These are phyloP conservation scores for Amazona guildingii DNA, from an alignment of 2,113 vertebrate genomes.

Conservation along the genomic window DNA sequence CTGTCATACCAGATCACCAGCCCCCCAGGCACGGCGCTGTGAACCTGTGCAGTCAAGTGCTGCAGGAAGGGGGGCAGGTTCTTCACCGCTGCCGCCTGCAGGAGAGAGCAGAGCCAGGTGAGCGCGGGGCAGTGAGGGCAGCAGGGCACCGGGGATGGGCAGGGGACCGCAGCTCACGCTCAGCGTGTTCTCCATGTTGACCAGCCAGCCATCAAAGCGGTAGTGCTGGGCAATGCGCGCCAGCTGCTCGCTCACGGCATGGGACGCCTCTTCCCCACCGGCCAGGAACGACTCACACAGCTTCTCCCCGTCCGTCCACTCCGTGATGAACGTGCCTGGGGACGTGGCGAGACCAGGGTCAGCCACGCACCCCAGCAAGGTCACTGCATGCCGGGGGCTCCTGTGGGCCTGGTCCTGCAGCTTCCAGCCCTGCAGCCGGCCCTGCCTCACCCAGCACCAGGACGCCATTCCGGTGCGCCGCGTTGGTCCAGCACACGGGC, in stretches of 20 bases:
- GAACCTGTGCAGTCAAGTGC: constrained; percentile 82
- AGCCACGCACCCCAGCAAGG: rapidly evolving
- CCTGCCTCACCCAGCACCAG: constrained; percentile 81
- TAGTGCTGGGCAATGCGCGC: constrained; percentile 84
- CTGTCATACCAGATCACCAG: constrained; percentile 96
- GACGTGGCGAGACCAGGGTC: rapidly evolving
- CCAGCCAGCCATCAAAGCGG: constrained; percentile 90
- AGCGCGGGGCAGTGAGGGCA: background rate
- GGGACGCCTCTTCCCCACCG: constrained; percentile 72
- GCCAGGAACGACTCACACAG: constrained; percentile 87
- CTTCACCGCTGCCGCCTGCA: constrained; percentile 73
- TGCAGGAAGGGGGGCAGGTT: constrained; percentile 81
- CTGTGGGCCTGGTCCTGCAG: background rate
- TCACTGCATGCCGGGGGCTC: rapidly evolving
- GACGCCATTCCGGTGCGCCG: constrained; percentile 88
- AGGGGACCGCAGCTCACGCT: constrained; percentile 76
- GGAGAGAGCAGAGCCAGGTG: background rate
- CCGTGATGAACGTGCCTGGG: constrained; percentile 94
- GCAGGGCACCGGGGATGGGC: background rate
- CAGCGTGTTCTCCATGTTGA: constrained; percentile 92
- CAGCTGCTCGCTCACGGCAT: constrained; percentile 80
- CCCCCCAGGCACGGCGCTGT: constrained; percentile 74
- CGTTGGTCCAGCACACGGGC: constrained; percentile 90
- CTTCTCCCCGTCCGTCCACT: constrained; percentile 80
- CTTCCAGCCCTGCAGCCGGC: background rate